Percentiles rank a stretch among this genome's conserved stretches.
Evolutionary conservation across 2,888 invertebrate genomes (phyloP).

Genomic region (Neria commutata): DNA sequence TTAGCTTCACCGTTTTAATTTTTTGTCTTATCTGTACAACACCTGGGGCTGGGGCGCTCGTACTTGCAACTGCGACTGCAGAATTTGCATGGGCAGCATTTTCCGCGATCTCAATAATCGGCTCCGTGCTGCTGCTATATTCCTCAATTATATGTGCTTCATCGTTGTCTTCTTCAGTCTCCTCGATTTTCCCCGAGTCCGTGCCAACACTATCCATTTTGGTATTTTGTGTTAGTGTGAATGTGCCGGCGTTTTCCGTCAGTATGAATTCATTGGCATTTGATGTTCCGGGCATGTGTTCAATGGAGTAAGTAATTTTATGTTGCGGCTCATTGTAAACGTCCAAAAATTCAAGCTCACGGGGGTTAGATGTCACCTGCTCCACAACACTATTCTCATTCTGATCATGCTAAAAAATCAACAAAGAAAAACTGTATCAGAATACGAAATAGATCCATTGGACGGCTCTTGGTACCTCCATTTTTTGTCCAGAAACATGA

Average conservation of each 20-base stretch:
- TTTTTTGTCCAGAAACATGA: conserved; percentile 29
- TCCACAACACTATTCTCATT: conserved; percentile 28
- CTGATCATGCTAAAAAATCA: not conserved
- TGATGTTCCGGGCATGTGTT: conserved; percentile 51
- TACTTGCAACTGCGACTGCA: conserved; percentile 3
- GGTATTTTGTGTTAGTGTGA: conserved; percentile 50
- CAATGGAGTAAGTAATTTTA: conserved; percentile 59
- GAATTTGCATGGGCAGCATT: too few relatives aligned
- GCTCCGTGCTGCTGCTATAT: conserved; percentile 40
- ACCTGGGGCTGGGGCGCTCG: conserved; percentile 13
- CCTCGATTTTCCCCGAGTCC: conserved; percentile 17
- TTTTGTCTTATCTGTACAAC: conserved; percentile 39
- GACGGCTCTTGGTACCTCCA: conserved; percentile 24
- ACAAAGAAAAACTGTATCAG: not conserved
- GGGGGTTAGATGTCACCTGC: conserved; percentile 25
- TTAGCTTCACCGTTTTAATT: conserved; percentile 27
- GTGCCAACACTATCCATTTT: conserved; percentile 41
- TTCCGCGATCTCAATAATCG: conserved; percentile 42
- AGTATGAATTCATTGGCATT: conserved; percentile 57
- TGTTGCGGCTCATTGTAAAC: conserved; percentile 56
- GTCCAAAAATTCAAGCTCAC: conserved; percentile 56
- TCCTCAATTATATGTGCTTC: conserved; percentile 51
- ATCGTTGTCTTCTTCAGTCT: conserved; percentile 44
- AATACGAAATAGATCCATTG: not conserved
- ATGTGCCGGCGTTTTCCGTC: conserved; percentile 56